A percentile compares a stretch with the other conserved stretches of the same genome.
Conservation (phyloP, 2,888 invertebrate genomes). For the Spisula solida region DNA sequence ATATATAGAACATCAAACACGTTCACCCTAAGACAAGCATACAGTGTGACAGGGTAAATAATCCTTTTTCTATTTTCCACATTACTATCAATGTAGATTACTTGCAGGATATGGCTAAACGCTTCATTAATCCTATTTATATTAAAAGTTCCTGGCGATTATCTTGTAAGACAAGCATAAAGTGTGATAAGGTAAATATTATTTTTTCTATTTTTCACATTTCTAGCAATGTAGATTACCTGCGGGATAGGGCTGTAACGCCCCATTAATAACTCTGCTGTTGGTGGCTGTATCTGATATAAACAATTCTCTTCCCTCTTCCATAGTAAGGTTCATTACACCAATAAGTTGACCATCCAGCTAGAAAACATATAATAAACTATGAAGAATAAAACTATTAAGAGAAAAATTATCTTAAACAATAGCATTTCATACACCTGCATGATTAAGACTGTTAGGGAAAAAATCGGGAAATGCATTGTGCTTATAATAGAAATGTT, state of each 20-base stretch:
- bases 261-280: constrained; percentile 68
- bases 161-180: too few species aligned
- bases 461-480: not conserved
- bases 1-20: too few species aligned
- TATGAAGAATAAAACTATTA: not conserved
- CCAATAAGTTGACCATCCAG: constrained; percentile 78
- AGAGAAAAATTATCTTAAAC: not conserved
- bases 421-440: not conserved
- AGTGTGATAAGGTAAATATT: too few species aligned
- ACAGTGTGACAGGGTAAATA: too few species aligned
- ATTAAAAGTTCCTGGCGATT: too few species aligned
- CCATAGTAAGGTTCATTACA: constrained; percentile 79
- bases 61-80: too few species aligned
- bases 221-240: constrained; percentile 34
- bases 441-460: too few species aligned
- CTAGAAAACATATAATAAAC: not conserved
- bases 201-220: too few species aligned
- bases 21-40: too few species aligned
- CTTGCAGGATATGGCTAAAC: constrained; percentile 58
- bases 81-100: not conserved
- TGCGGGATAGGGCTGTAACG: constrained; percentile 52
- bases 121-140: constrained; percentile 64
- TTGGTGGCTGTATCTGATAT: constrained; percentile 75
- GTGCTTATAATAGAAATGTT: not conserved
- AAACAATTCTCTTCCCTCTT: constrained; percentile 65